These are phyloP conservation scores for Calliopum simillimum DNA, from an alignment of 2,888 invertebrate species.

Conservation along the genomic window DNA sequence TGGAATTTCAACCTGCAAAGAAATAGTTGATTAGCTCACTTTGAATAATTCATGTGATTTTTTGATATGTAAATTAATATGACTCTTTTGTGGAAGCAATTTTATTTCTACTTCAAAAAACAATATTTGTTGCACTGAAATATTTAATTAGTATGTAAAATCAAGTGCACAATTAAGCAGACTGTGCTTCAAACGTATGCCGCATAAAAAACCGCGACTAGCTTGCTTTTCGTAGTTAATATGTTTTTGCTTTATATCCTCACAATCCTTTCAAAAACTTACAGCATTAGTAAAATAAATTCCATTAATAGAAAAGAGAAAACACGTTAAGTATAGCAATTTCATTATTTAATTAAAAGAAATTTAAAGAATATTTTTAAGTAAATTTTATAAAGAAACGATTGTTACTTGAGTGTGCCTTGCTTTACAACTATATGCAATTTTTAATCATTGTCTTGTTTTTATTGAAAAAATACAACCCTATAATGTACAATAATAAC, in stretches of 20 bases:
- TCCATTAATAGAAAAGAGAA: neutral
- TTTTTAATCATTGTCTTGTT: neutral
- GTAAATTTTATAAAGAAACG: neutral
- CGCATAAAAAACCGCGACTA: no score
- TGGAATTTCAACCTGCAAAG: constrained; percentile 55
- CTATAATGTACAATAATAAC: neutral
- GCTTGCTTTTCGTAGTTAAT: no score
- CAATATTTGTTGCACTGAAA: no score
- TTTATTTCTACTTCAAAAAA: no score
- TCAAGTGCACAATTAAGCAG: no score
- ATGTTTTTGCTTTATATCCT: no score
- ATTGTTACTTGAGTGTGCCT: neutral
- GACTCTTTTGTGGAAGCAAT: no score
- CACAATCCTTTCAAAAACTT: neutral
- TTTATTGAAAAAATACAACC: neutral
- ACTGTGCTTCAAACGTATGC: no score
- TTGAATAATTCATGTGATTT: no score
- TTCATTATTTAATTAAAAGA: constrained; percentile 7
- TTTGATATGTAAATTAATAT: no score
- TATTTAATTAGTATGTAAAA: no score
- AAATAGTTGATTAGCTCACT: neutral
- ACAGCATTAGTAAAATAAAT: constrained; percentile 9
- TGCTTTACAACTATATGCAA: neutral
- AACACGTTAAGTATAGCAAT: constrained; percentile 4
- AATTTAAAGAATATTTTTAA: neutral